A percentile compares a stretch with the other conserved stretches of the same genome.
Conservation (phyloP, 2,113 vertebrate genomes). For the Neolamprologus ventralis region DNA sequence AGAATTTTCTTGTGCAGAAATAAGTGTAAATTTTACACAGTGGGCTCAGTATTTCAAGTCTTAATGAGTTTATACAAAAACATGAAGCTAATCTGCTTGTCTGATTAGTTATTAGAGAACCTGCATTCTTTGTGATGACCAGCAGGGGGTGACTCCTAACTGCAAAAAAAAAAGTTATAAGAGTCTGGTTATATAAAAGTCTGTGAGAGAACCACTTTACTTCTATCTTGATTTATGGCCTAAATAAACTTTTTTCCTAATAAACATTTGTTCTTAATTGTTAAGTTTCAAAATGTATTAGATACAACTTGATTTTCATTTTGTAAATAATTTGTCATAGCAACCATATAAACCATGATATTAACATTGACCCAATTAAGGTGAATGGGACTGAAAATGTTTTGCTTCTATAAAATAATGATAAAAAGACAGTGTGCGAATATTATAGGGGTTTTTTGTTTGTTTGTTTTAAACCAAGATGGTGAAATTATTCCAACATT, state of each 20-base stretch:
- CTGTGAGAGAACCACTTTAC: not conserved
- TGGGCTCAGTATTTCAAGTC: not conserved
- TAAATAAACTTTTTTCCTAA: not conserved
- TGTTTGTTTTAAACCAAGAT: not conserved
- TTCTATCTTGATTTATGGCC: not conserved
- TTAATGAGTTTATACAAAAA: not conserved
- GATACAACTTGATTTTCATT: not conserved
- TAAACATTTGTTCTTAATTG: not conserved
- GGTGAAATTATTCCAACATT: not conserved
- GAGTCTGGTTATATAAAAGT: not conserved
- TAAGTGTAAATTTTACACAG: not conserved
- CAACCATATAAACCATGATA: not conserved
- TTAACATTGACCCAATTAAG: not conserved
- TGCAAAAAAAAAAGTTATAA: not conserved
- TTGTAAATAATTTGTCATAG: not conserved
- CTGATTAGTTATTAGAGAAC: not conserved
- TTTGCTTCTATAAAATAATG: not conserved
- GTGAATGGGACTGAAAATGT: not conserved
- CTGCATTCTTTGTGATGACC: not conserved
- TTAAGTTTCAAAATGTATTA: not conserved
- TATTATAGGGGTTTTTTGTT: fast-evolving
- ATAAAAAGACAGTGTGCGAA: not conserved
- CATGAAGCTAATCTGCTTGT: not conserved
- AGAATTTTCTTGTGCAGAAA: not conserved
- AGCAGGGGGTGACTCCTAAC: not conserved